These are phyloP conservation scores for Aphodius sticticus DNA, from an alignment of 2,888 invertebrate genomes.

Conservation along the genomic window DNA sequence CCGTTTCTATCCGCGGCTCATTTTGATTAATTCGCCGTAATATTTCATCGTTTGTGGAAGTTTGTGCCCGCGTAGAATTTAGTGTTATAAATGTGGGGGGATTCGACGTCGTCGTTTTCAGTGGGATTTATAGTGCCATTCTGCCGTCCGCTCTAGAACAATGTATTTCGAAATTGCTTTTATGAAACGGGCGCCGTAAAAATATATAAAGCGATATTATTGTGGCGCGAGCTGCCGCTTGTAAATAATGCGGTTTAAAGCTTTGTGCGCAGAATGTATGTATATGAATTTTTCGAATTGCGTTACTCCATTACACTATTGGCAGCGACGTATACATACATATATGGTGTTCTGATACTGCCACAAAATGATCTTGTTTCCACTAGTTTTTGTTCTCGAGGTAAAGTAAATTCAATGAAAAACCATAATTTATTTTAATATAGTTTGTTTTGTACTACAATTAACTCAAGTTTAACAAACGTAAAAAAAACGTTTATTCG, in stretches of 20 bases:
- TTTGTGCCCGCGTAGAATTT: constrained; percentile 6
- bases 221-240: background rate
- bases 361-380: too few relatives aligned
- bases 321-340: background rate
- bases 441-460: too few relatives aligned
- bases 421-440: too few relatives aligned
- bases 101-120: constrained; percentile 21
- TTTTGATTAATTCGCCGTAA: background rate
- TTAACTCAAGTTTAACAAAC: too few relatives aligned
- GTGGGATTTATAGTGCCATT: constrained; percentile 19
- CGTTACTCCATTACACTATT: background rate
- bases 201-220: constrained; percentile 9
- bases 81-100: constrained; percentile 20
- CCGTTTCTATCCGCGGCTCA: background rate
- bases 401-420: too few relatives aligned
- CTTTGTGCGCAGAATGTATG: background rate
- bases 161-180: constrained; percentile 22
- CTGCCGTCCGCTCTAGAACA: constrained; percentile 10
- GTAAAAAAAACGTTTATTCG: too few relatives aligned
- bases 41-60: constrained; percentile 18
- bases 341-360: too few relatives aligned
- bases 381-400: too few relatives aligned
- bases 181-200: constrained; percentile 7
- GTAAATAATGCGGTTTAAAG: background rate
- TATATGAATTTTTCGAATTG: background rate